These are phyloP conservation scores for Brachionus angularis DNA, from an alignment of 1,140 invertebrate genomes.

Conservation along the genomic window DNA sequence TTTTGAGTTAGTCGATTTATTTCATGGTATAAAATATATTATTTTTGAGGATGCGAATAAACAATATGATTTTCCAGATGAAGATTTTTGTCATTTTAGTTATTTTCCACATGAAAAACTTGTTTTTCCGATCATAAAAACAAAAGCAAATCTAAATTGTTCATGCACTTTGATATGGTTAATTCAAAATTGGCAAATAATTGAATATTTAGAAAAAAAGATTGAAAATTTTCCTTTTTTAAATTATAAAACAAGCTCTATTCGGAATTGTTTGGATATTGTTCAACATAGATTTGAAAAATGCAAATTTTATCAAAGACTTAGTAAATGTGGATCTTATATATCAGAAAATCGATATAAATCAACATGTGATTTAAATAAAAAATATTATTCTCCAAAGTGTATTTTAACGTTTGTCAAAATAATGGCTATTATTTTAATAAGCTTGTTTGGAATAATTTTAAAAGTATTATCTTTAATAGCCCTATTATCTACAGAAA, in stretches of 20 bases:
- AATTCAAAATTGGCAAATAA: not conserved
- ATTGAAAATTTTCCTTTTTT: not conserved
- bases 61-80: conserved; percentile 3
- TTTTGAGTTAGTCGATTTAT: no score
- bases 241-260: not conserved
- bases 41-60: no score
- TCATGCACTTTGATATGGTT: conserved; percentile 24
- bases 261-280: not conserved
- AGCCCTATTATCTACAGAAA: not conserved
- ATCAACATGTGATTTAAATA: not conserved
- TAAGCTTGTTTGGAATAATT: not conserved
- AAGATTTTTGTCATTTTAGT: conserved; percentile 25
- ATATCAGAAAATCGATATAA: not conserved
- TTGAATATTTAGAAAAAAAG: not conserved
- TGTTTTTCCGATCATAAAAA: not conserved
- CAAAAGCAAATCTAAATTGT: not conserved
- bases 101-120: conserved; percentile 11
- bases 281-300: not conserved
- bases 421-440: not conserved
- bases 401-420: not conserved
- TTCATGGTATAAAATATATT: no score
- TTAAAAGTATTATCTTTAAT: not conserved
- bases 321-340: not conserved
- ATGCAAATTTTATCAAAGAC: not conserved
- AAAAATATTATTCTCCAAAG: not conserved